phyloP scores from a whole-genome alignment of 2,113 vertebrate species.

The Paramormyrops kingsleyae region DNA sequence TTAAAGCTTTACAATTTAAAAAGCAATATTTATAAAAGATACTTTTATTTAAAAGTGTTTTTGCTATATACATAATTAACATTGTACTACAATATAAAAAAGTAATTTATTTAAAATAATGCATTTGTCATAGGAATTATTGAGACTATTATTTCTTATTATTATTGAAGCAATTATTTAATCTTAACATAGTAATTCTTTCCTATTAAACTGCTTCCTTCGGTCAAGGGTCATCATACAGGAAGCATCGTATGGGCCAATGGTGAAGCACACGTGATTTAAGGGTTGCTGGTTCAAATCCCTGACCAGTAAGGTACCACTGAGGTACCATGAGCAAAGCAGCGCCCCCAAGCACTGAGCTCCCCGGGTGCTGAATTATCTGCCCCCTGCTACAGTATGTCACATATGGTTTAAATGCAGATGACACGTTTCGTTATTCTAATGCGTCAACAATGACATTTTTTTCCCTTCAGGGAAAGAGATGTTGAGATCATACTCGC shows the following conservation, averaged over 20 bases:
- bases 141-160: background rate
- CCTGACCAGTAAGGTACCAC: too few species aligned
- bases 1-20: too few species aligned
- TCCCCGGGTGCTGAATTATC: too few species aligned
- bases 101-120: too few species aligned
- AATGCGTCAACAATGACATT: too few species aligned
- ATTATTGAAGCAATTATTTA: background rate
- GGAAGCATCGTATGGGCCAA: background rate
- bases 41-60: background rate
- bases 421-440: too few species aligned
- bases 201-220: background rate
- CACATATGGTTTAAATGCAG: too few species aligned
- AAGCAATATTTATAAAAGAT: background rate
- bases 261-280: too few species aligned
- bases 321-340: too few species aligned
- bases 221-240: background rate
- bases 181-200: background rate
- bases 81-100: background rate
- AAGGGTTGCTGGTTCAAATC: too few species aligned
- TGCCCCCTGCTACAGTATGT: too few species aligned
- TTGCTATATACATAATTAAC: background rate
- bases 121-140: background rate
- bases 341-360: too few species aligned
- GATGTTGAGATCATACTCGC: background rate
- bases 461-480: background rate